Evolutionary conservation across 2,797 vertebrate species (phyloP).

Genomic region (Emys orbicularis): DNA sequence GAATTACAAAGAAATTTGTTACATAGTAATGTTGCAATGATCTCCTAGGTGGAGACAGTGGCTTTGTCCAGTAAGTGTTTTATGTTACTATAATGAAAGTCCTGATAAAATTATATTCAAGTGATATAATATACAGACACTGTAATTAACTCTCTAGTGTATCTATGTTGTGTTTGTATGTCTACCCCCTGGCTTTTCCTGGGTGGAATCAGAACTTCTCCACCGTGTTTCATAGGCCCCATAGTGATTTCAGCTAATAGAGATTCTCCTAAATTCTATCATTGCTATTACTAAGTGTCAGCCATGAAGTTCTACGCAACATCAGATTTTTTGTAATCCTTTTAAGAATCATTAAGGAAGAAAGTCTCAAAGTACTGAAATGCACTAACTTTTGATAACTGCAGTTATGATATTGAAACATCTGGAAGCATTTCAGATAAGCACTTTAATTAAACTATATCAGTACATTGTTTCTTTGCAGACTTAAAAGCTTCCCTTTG

Average conservation of each 20-base stretch:
- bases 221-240: neutral
- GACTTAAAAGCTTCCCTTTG: conserved; percentile 20
- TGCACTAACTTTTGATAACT: neutral
- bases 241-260: neutral
- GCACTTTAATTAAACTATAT: neutral
- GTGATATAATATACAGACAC: conserved; percentile 11
- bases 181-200: too few species aligned
- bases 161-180: neutral
- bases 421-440: conserved; percentile 23
- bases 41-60: neutral
- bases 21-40: neutral
- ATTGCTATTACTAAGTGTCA: neutral
- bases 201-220: too few species aligned
- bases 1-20: neutral
- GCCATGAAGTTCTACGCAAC: neutral
- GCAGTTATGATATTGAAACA: neutral
- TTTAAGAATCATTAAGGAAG: neutral
- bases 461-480: conserved; percentile 12
- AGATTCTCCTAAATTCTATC: neutral
- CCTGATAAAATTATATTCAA: neutral
- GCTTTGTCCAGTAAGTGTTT: neutral
- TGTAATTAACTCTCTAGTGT: neutral
- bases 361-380: neutral
- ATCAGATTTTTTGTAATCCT: neutral
- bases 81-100: neutral